phyloP scores from a whole-genome alignment of 2,113 vertebrate species.

The Chaetura pelagica region DNA sequence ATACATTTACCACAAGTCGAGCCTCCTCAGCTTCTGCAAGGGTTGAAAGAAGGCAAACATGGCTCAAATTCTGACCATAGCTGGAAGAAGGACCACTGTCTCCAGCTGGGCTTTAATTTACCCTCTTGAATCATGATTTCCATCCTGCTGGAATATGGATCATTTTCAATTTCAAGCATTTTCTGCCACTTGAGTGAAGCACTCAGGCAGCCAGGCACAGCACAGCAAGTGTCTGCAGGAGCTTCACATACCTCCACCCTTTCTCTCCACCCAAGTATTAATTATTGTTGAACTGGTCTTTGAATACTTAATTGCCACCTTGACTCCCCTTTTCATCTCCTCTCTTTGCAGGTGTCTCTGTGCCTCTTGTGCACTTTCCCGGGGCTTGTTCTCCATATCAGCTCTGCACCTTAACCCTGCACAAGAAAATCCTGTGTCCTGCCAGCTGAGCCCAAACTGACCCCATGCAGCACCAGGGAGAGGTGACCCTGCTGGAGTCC shows the following conservation, averaged over 20 bases:
- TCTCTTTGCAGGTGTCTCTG: background rate
- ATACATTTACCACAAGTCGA: background rate
- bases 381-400: background rate
- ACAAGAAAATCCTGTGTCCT: background rate
- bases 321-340: conserved; percentile 25
- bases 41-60: background rate
- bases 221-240: background rate
- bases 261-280: background rate
- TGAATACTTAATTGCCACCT: conserved; percentile 52
- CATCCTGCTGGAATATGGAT: background rate
- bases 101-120: background rate
- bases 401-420: background rate
- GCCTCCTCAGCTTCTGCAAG: background rate
- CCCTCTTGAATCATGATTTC: background rate
- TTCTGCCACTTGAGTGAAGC: background rate
- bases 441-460: rapidly evolving
- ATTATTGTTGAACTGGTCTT: conserved; percentile 21
- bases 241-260: background rate
- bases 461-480: background rate
- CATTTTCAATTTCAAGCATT: background rate
- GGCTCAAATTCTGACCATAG: background rate
- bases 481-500: background rate
- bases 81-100: background rate
- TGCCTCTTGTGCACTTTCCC: background rate
- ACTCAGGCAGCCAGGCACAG: background rate